phyloP scores from a whole-genome alignment of 2,888 invertebrate genomes.

The Sesia bembeciformis region DNA sequence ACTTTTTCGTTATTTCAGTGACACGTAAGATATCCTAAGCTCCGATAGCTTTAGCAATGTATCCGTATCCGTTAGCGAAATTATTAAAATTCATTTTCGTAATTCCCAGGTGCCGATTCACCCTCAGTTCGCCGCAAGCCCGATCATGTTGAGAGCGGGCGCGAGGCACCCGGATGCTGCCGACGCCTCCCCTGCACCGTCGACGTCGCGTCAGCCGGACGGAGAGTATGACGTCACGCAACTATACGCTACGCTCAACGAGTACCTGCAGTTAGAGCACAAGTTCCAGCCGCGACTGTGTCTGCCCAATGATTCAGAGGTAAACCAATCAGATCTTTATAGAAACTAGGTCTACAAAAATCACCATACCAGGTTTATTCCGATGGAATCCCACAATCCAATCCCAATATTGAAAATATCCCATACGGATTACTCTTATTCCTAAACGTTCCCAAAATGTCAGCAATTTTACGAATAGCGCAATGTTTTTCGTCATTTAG shows the following conservation, averaged over 20 bases:
- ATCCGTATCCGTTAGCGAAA: too few relatives aligned
- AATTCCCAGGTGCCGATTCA: conserved; percentile 60
- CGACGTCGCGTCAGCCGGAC: conserved; percentile 11
- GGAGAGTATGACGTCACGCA: conserved; percentile 34
- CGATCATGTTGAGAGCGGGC: conserved; percentile 73
- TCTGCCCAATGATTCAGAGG: conserved; percentile 78
- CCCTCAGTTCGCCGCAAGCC: conserved; percentile 59
- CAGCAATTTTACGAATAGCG: too few relatives aligned
- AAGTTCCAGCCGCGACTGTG: conserved; percentile 82
- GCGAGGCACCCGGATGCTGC: conserved; percentile 79
- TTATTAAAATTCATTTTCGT: too few relatives aligned
- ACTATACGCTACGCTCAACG: conserved; percentile 75
- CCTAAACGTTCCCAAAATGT: too few relatives aligned
- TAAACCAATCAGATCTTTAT: conserved; percentile 28
- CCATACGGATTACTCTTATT: too few relatives aligned
- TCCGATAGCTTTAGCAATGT: too few relatives aligned
- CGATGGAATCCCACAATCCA: background rate
- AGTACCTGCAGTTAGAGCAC: conserved; percentile 79
- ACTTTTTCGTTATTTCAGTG: too few relatives aligned
- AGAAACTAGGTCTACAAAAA: background rate
- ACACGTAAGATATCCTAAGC: background rate
- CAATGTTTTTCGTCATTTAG: too few relatives aligned
- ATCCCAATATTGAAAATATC: too few relatives aligned
- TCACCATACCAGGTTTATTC: background rate
- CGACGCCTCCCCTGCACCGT: conserved; percentile 23